Evolutionary conservation across 2,797 vertebrate species (phyloP).

Genomic region (Cossypha caffra): DNA sequence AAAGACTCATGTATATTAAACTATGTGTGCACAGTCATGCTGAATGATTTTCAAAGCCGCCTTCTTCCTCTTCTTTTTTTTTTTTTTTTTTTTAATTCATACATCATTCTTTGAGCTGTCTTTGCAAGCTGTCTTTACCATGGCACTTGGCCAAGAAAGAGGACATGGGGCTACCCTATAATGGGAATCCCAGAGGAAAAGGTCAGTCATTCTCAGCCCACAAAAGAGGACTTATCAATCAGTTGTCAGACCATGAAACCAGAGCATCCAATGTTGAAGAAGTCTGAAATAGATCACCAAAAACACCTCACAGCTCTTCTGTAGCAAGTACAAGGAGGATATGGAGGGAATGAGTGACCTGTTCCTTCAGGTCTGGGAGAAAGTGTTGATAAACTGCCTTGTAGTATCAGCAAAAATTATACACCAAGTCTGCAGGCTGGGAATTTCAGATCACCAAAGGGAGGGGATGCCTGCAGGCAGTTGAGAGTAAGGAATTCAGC

Average conservation of each 20-base stretch:
- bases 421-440: neutral
- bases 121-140: slow-evolving; percentile 55
- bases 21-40: neutral
- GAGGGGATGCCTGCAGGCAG: neutral
- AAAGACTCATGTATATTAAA: slow-evolving; percentile 12
- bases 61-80: neutral
- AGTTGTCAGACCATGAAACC: slow-evolving; percentile 28
- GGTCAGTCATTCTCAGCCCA: slow-evolving; percentile 60
- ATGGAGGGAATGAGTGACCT: neutral
- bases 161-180: neutral
- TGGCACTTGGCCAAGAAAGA: slow-evolving; percentile 45
- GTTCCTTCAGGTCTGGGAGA: neutral
- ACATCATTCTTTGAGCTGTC: slow-evolving; percentile 29
- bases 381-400: neutral
- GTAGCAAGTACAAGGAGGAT: neutral
- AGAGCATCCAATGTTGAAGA: neutral
- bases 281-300: slow-evolving; percentile 20
- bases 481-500: neutral
- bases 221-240: slow-evolving; percentile 59
- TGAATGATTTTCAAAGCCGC: slow-evolving; percentile 60
- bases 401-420: slow-evolving; percentile 1
- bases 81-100: neutral
- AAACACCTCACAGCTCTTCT: neutral
- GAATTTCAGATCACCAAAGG: neutral
- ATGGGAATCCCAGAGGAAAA: slow-evolving; percentile 55